Conservation (phyloP, 2,888 invertebrate genomes). For the Mesochorus sp. region DNA sequence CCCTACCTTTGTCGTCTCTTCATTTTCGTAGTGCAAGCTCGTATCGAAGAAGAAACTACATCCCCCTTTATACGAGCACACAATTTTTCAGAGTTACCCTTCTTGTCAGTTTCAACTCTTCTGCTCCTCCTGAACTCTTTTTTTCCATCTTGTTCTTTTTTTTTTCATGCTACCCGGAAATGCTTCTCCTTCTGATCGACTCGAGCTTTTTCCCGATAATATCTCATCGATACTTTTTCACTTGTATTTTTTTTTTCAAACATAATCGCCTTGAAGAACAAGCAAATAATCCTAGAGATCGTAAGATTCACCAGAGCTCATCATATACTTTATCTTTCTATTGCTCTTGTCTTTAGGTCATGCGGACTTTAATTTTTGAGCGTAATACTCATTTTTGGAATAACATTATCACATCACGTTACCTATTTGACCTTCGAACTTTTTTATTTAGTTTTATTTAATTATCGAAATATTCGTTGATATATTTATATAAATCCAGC, state of each 20-base stretch:
- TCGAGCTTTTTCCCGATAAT: slow-evolving; percentile 19
- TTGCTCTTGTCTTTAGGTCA: background rate
- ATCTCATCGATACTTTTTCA: slow-evolving; percentile 24
- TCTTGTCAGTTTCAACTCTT: slow-evolving; percentile 38
- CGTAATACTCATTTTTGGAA: too few relatives aligned
- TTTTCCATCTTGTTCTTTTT: slow-evolving; percentile 8
- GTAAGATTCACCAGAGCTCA: background rate
- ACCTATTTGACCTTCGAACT: too few relatives aligned
- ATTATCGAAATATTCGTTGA: too few relatives aligned
- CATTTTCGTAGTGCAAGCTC: slow-evolving; percentile 41
- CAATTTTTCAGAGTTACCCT: slow-evolving; percentile 50
- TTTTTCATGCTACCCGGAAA: background rate
- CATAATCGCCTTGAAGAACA: background rate
- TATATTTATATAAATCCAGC: too few relatives aligned
- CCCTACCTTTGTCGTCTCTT: background rate
- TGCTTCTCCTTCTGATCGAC: slow-evolving; percentile 31
- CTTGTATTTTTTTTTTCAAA: background rate
- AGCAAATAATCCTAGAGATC: background rate
- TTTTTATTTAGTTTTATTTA: too few relatives aligned
- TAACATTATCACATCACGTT: too few relatives aligned
- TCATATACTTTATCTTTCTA: background rate
- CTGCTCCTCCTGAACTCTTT: background rate
- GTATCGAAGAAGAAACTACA: slow-evolving; percentile 45
- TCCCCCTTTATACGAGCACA: slow-evolving; percentile 39
- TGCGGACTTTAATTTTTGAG: background rate